These are phyloP conservation scores for Coregonus sp. DNA, from an alignment of 2,797 vertebrate genomes.

Conservation along the genomic window DNA sequence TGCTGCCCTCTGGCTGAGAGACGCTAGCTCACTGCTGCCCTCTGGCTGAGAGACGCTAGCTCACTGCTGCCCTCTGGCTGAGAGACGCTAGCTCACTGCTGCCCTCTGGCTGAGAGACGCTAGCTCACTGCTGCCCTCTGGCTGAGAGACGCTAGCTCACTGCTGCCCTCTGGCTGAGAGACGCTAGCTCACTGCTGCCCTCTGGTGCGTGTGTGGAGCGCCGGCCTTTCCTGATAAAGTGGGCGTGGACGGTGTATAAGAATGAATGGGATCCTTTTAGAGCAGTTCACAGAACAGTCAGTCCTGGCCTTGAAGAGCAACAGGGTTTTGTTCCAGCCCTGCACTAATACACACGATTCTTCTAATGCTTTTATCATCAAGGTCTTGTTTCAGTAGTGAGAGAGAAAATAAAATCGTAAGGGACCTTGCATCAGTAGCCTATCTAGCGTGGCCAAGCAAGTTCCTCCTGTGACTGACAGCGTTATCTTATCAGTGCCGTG, in stretches of 20 bases:
- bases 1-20: constrained; percentile 70
- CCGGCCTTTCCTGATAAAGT: constrained; percentile 10
- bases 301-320: not conserved
- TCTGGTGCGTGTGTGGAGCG: constrained; percentile 63
- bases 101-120: constrained; percentile 33
- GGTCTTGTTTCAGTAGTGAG: not conserved
- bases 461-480: not conserved
- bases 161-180: constrained; percentile 40
- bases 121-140: constrained; percentile 27
- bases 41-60: constrained; percentile 34
- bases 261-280: not conserved
- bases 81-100: constrained; percentile 43
- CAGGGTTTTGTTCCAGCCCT: not conserved
- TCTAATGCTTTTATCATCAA: not conserved
- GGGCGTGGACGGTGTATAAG: constrained; percentile 12
- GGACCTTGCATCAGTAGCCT: not conserved
- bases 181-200: constrained; percentile 59
- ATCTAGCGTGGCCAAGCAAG: not conserved
- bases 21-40: constrained; percentile 32
- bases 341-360: not conserved
- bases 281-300: not conserved
- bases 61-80: constrained; percentile 32
- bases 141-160: constrained; percentile 34
- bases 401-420: not conserved
- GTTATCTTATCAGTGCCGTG: not conserved